These are phyloP conservation scores for Paracanthobrama guichenoti DNA, from an alignment of 2,113 vertebrate species.

Conservation along the genomic window DNA sequence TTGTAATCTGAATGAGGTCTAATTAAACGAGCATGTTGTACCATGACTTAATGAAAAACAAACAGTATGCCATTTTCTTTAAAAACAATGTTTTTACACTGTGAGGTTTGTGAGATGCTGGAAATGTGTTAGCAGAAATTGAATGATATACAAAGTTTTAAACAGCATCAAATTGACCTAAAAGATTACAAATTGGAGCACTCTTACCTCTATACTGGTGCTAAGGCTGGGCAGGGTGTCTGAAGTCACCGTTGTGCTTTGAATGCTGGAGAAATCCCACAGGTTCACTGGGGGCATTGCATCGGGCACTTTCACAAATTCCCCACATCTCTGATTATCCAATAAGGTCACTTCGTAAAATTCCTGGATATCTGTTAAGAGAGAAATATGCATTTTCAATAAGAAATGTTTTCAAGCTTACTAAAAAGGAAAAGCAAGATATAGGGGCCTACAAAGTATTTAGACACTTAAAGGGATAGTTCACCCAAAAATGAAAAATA, in stretches of 20 bases:
- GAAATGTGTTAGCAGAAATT: not conserved
- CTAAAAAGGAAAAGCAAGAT: not conserved
- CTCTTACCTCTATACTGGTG: conserved; percentile 87
- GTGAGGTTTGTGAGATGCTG: not conserved
- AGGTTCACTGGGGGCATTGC: conserved; percentile 83
- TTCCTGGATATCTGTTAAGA: conserved; percentile 92
- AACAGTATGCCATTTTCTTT: not conserved
- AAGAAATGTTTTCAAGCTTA: not conserved
- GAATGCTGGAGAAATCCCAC: conserved; percentile 95
- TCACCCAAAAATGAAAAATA: no score
- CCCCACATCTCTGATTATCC: conserved; percentile 89
- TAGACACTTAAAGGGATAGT: not conserved
- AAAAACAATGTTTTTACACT: not conserved
- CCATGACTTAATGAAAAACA: not conserved
- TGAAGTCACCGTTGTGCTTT: conserved; percentile 89
- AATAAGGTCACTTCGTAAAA: conserved; percentile 99
- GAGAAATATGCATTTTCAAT: not conserved
- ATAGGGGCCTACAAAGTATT: not conserved
- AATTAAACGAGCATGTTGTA: not conserved
- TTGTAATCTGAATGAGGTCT: not conserved
- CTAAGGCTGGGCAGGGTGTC: conserved; percentile 92
- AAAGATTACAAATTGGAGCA: not conserved
- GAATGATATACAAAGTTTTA: not conserved
- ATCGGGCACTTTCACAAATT: conserved; percentile 78
- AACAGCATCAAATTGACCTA: not conserved